Evolutionary conservation across 2,113 vertebrate species (phyloP).

Genomic region (Scomber scombrus): DNA sequence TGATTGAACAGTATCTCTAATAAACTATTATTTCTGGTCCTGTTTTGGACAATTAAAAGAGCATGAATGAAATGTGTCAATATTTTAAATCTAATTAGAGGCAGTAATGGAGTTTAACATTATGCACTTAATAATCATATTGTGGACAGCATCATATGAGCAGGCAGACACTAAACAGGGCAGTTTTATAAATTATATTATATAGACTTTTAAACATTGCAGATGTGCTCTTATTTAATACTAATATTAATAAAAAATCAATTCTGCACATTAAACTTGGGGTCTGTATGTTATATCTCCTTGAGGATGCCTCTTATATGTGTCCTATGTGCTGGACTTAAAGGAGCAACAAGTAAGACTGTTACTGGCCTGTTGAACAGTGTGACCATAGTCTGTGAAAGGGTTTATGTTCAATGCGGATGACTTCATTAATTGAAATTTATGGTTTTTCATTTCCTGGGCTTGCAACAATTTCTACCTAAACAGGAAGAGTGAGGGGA

Average conservation of each 20-base stretch:
- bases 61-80: too few species aligned
- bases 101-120: not conserved
- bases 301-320: not conserved
- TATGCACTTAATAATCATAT: not conserved
- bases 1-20: not conserved
- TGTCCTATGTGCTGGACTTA: too few species aligned
- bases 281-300: too few species aligned
- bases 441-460: constrained; percentile 3
- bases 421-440: constrained; percentile 1
- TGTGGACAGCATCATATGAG: not conserved
- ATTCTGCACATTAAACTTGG: not conserved
- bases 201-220: not conserved
- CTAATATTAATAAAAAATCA: not conserved
- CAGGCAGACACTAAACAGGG: not conserved
- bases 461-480: not conserved
- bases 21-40: not conserved
- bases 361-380: not conserved
- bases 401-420: not conserved
- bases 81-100: constrained; percentile 11
- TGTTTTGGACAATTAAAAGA: not conserved
- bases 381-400: not conserved
- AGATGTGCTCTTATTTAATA: not conserved
- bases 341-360: not conserved
- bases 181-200: not conserved
- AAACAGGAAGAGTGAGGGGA: not conserved